phyloP scores from a whole-genome alignment of 1,140 invertebrate species.

The Anastrepha obliqua region DNA sequence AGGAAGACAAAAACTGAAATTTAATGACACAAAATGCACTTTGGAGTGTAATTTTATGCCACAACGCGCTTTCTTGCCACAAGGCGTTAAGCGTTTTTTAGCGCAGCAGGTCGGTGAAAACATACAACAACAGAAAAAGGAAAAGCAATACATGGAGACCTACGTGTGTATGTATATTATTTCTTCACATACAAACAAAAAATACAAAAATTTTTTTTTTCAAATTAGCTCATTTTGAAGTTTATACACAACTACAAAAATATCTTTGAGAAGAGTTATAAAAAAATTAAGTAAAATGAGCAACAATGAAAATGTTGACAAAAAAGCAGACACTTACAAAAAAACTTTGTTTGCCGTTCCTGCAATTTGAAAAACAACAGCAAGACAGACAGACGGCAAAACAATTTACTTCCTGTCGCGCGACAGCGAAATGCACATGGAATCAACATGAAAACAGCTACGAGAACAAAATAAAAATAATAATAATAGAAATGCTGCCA shows the following conservation, averaged over 20 bases:
- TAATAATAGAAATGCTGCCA: too few relatives aligned
- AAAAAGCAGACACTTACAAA: background rate
- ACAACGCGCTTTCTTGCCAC: background rate
- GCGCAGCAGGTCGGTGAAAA: background rate
- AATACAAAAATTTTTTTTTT: background rate
- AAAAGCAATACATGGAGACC: too few relatives aligned
- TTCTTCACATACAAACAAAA: background rate
- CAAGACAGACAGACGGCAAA: background rate
- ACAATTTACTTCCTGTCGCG: conserved; percentile 29
- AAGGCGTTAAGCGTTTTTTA: background rate
- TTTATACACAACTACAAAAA: too few relatives aligned
- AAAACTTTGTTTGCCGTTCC: background rate
- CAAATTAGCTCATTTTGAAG: conserved; percentile 6
- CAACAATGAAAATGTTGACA: background rate
- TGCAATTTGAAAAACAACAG: background rate
- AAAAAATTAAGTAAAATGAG: background rate
- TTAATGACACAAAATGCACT: background rate
- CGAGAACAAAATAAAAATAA: too few relatives aligned
- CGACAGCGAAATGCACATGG: background rate
- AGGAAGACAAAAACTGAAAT: background rate
- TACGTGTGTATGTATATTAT: background rate
- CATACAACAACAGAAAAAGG: background rate
- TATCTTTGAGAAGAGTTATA: background rate
- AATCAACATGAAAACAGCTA: background rate
- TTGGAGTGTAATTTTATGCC: background rate